These are phyloP conservation scores for Xestia xanthographa DNA, from an alignment of 2,888 invertebrate genomes.

Conservation along the genomic window DNA sequence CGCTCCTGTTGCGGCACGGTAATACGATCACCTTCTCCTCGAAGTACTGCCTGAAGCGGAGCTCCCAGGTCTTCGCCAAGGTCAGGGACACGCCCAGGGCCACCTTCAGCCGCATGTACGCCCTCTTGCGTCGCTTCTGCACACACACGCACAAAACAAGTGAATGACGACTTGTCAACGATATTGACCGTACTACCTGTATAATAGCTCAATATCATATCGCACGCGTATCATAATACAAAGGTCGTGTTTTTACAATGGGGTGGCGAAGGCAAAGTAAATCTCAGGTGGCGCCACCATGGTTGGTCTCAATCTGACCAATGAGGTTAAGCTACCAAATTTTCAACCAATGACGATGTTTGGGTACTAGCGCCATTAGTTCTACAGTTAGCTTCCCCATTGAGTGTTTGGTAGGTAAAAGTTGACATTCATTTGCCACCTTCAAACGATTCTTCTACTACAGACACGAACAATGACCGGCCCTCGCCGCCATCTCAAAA, in stretches of 20 bases:
- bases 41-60: constrained; percentile 24
- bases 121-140: constrained; percentile 29
- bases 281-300: too few relatives aligned
- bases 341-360: too few relatives aligned
- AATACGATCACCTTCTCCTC: constrained; percentile 27
- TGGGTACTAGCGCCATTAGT: too few relatives aligned
- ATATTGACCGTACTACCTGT: background rate
- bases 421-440: background rate
- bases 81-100: background rate
- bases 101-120: constrained; percentile 20
- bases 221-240: background rate
- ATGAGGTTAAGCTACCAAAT: too few relatives aligned
- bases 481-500: background rate
- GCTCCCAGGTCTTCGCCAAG: constrained; percentile 33
- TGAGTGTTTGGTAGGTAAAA: background rate
- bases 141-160: background rate
- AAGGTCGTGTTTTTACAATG: background rate
- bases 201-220: background rate
- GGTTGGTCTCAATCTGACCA: too few relatives aligned
- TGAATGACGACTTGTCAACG: too few relatives aligned
- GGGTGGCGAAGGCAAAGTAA: too few relatives aligned
- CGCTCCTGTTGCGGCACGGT: background rate
- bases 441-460: too few relatives aligned
- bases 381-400: background rate
- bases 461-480: background rate